Conservation (phyloP, 2,888 invertebrate genomes). For the Caenorhabditis panamensis region DNA sequence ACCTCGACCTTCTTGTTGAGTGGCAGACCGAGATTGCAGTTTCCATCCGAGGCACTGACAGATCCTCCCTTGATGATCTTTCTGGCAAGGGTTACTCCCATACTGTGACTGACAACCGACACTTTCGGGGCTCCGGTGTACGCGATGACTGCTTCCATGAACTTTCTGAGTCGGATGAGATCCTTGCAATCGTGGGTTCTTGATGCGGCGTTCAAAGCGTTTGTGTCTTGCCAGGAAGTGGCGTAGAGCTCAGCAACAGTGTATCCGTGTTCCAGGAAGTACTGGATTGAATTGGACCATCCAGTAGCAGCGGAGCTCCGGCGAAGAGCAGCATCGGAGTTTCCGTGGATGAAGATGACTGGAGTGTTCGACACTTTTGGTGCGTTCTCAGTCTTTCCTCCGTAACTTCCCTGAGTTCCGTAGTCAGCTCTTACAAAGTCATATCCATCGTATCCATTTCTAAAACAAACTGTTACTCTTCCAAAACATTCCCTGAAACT, state of each 20-base stretch:
- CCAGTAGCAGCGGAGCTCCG: constrained; percentile 62
- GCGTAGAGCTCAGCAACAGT: constrained; percentile 70
- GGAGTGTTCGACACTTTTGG: constrained; percentile 56
- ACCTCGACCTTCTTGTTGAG: constrained; percentile 71
- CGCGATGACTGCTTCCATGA: constrained; percentile 70
- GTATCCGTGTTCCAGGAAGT: constrained; percentile 65
- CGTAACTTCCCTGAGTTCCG: constrained; percentile 70
- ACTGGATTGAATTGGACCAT: constrained; percentile 65
- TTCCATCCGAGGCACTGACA: constrained; percentile 56
- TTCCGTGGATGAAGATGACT: constrained; percentile 73
- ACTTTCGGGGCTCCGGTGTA: constrained; percentile 70
- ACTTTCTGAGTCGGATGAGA: constrained; percentile 66
- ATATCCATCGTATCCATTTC: constrained; percentile 65
- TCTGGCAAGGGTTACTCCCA: constrained; percentile 75
- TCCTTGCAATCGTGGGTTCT: constrained; percentile 73
- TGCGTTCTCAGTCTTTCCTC: constrained; percentile 61
- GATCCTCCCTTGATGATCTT: constrained; percentile 69
- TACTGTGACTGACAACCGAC: constrained; percentile 73
- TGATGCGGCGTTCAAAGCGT: constrained; percentile 51
- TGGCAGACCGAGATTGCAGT: constrained; percentile 69
- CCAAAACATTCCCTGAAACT: background rate
- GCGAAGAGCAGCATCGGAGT: constrained; percentile 70
- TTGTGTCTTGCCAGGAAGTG: constrained; percentile 72
- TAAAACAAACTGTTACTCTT: constrained; percentile 14
- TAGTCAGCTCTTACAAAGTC: constrained; percentile 65